Base-by-base conservation (phyloP, 2,113 vertebrate genomes). In the Zosterops hypoxanthus region DNA sequence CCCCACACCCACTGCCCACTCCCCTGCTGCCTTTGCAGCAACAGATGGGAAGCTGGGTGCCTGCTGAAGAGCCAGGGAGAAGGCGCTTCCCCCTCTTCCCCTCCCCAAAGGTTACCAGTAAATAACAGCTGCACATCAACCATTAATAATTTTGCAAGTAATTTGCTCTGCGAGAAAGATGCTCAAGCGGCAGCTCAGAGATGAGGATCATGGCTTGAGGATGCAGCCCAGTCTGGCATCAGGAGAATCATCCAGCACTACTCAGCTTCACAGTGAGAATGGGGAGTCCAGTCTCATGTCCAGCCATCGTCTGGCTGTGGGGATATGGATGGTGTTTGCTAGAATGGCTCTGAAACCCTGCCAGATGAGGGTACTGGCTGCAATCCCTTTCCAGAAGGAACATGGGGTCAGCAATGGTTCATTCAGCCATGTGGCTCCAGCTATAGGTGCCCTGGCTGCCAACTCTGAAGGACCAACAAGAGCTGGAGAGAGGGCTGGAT, bases 11-110 rank as follows among this genome's bases (percentile, higher is more conserved):
- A 22, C 96, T 86, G 94, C 94, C 95, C 97, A 91, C 96, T 92
- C 90, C 90, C 92, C 76, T 61, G 83, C 91, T 92, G 92, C 91
- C 92, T 64, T 82, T 6, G 2, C 7, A 8, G 82, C 3, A 2
- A 90, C 97, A 97, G 96, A 96, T 97, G 97, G 96, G 88, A 68
- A 86, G 76, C 61, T 6, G 22, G 66, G 90, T 4, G 90, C 77
- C 73, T 87, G 91, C n/a, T 0, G 34, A 94, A 75, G 93, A 95
- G 94, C 66, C 79, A 24, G 82, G 71, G 82, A 95, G 93, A 95
- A 92, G 80, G 86, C 5, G 2, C 91, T 71, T 61, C 53, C 44
- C 46, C 76, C 53, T 29, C 11, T 53, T 49, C 46, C 49, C 72
- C 71, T 55, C 82, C 76, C 39, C 78, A 65, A 92, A 94, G 82